Base-by-base conservation (phyloP, 2,888 invertebrate species). In the Bhutanitis thaidina region DNA sequence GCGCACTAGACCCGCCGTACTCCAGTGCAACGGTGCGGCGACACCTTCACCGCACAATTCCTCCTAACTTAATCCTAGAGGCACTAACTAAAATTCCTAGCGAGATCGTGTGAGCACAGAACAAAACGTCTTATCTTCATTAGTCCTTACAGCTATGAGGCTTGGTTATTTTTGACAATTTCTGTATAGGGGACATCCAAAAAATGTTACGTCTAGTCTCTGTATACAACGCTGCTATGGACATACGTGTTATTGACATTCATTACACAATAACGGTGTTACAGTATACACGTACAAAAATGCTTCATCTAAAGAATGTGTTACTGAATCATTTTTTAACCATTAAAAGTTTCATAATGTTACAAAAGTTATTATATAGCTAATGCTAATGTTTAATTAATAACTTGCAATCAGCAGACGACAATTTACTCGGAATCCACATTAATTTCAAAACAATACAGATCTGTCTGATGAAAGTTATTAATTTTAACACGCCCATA, bases 91-190 rank as follows among this genome's bases (percentile, higher is more conserved):
- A 86, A 81, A 79, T 58, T 79, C 84, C 87, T 88, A 89, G 80
- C 85, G 89, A 89, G 89, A 89, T 89, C 89, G 78, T 77, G 75
- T 87, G 87, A 86, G 86, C 84, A 86, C 80, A 80, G 86, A 86
- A 89, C 88, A 88, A 85, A 84, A 80, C 61, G 63, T 58, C 20
- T 59, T 64, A 62, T 59, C 55, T 56, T 58, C 60, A 69, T 67
- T 71, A 71, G 71, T 64, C 74, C 80, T 84, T 82, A 85, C 57
- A 60, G 71, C 82, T 85, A 86, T 77, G 83, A 79, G 74, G 74
- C 56, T 60, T 64, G 62, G 64, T 7, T 12, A 12, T 5, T n/a
- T n/a, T 34, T 70, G 77, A 74, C 73, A 74, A 79, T 72, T 68
- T 80, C 72, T 79, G 76, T 81, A 81, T 76, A 80, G 62, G 62